These are phyloP conservation scores for Norana najaformis DNA, from an alignment of 2,888 invertebrate species.

Conservation along the genomic window DNA sequence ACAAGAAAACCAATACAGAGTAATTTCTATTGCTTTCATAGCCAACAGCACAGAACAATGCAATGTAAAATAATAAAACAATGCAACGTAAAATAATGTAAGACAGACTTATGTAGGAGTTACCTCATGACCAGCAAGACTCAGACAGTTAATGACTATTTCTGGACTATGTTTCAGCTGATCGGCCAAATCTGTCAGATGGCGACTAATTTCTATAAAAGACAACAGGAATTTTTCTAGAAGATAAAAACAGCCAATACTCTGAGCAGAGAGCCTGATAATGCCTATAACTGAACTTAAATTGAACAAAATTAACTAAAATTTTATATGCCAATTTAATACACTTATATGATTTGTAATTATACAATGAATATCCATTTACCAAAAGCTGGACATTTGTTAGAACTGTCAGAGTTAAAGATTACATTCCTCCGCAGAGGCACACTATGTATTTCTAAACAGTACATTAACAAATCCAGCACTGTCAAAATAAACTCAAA, in stretches of 20 bases:
- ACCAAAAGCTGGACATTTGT: background rate
- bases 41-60: background rate
- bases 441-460: no score
- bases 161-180: slow-evolving; percentile 74
- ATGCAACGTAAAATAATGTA: background rate
- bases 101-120: background rate
- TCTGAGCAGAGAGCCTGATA: background rate
- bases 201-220: slow-evolving; percentile 50
- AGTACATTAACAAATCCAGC: background rate
- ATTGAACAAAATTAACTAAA: background rate
- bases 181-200: slow-evolving; percentile 71
- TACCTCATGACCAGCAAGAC: slow-evolving; percentile 80
- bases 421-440: background rate
- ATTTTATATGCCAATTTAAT: background rate
- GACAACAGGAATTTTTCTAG: background rate
- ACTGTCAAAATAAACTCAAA: no score
- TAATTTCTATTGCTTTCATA: no score
- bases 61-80: no score
- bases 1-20: no score
- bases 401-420: background rate
- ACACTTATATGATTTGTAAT: background rate
- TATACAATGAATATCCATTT: background rate
- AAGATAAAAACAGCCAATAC: slow-evolving; percentile 26
- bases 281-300: background rate
- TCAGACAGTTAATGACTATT: slow-evolving; percentile 72